These are phyloP conservation scores for Ctenosaura bakeri DNA, from an alignment of 2,797 vertebrate species.

Conservation along the genomic window DNA sequence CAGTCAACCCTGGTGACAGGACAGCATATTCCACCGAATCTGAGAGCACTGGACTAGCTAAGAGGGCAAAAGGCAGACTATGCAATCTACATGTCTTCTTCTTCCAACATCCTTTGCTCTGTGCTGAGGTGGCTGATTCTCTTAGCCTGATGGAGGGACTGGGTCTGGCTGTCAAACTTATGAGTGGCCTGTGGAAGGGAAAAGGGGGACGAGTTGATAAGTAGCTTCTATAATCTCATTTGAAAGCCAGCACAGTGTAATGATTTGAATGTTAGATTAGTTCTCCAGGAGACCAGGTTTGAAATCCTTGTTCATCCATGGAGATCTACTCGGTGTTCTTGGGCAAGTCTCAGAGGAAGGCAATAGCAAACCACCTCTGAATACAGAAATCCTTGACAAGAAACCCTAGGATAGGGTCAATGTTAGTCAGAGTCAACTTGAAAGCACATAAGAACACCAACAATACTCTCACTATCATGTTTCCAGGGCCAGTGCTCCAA, in stretches of 20 bases:
- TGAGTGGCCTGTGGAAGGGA: background rate
- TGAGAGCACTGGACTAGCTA: background rate
- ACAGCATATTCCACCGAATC: background rate
- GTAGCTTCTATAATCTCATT: conserved; percentile 12
- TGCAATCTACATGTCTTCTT: background rate
- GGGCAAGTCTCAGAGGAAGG: no score
- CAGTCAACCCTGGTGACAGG: background rate
- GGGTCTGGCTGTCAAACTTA: background rate
- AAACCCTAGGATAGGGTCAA: no score
- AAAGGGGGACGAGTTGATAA: background rate
- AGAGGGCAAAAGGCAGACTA: background rate
- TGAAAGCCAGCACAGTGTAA: no score
- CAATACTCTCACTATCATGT: background rate
- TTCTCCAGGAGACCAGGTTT: no score
- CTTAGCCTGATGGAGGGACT: background rate
- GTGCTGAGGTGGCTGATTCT: background rate
- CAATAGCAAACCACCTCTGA: no score
- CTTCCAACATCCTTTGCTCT: no score
- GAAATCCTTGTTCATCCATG: no score
- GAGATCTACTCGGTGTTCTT: no score
- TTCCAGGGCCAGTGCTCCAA: background rate
- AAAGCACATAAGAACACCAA: no score
- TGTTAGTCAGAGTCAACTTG: no score
- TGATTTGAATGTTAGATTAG: no score
- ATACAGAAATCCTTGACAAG: no score